Conservation (phyloP, 2,888 invertebrate genomes). For the Lasioglossum pauxillum region DNA sequence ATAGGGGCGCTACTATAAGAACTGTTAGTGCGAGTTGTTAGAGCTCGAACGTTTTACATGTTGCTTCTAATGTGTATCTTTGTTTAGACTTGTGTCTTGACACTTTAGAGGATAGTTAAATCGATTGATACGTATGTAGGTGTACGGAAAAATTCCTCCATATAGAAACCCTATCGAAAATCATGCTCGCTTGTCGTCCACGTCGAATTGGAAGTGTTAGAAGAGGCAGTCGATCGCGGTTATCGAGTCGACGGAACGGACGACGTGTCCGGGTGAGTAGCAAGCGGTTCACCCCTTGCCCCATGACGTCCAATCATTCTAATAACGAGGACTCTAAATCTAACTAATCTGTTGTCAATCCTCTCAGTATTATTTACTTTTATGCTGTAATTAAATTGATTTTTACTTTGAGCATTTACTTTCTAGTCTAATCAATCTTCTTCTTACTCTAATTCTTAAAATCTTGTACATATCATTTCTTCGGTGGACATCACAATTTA, state of each 20-base stretch:
- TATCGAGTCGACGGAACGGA: conserved; percentile 9
- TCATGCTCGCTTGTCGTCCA: conserved; percentile 30
- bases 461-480: no score
- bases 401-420: neutral
- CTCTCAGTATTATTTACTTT: neutral
- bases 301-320: neutral
- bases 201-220: conserved; percentile 1
- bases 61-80: neutral
- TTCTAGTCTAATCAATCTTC: neutral
- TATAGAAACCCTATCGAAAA: conserved; percentile 2
- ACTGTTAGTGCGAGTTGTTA: conserved; percentile 41
- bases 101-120: neutral
- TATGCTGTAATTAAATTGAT: neutral
- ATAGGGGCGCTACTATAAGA: neutral
- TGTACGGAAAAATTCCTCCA: neutral
- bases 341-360: neutral
- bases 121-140: neutral
- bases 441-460: neutral
- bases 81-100: neutral
- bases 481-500: neutral
- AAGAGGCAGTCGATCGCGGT: neutral
- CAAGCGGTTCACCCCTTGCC: conserved; percentile 20
- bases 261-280: conserved; percentile 3
- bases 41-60: conserved; percentile 1
- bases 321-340: neutral